Base-by-base conservation (phyloP, 2,888 invertebrate species). In the Caenorhabditis macrosperma region DNA sequence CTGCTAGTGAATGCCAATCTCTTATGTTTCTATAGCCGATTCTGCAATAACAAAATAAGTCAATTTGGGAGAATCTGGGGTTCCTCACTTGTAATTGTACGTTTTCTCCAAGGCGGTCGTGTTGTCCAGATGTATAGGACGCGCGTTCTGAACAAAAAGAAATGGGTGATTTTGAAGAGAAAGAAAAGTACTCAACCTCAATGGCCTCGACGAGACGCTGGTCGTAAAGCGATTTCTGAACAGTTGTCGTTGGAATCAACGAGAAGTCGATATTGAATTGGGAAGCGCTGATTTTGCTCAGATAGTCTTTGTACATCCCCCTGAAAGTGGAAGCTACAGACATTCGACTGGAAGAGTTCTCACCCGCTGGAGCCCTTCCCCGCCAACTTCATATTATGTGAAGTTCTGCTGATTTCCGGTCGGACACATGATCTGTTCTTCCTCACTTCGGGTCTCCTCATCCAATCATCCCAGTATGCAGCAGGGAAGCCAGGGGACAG, bases 381-480 rank as follows among this genome's bases (percentile, higher is more conserved):
- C 92, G 98, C 98, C 15, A 87, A 52, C 26, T 82, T 82, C 2
- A 97, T 97, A 66, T 90, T 86, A 54, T 86, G 86, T 2, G 85
- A 94, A 0, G 98, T 97, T 83, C 99, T 93, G 10, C 97, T 95
- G 86, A 99, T 93, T 92, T 99, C 99, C 0, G 99, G 99, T 80
- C 99, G 93, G 88, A 99, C 96, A 91, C 99, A 99, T 6, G 95
- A 94, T 81, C 96, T 93, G 74, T 75, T 77, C 86, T 94, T 94
- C 66, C 97, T 93, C 91, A 98, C 96, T 68, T 94, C 94, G 0
- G 96, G 96, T 89, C 95, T 94, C 20, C 99, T 93, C 88, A 99
- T 95, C 98, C 99, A 99, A 91, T 99, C 99, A 91, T 99, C 99
- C 95, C 99, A 99, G 92, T 96, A 91, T 3, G 57, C 72, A 2